Evolutionary conservation across 2,888 invertebrate species (phyloP).

Genomic region (Sesia apiformis): DNA sequence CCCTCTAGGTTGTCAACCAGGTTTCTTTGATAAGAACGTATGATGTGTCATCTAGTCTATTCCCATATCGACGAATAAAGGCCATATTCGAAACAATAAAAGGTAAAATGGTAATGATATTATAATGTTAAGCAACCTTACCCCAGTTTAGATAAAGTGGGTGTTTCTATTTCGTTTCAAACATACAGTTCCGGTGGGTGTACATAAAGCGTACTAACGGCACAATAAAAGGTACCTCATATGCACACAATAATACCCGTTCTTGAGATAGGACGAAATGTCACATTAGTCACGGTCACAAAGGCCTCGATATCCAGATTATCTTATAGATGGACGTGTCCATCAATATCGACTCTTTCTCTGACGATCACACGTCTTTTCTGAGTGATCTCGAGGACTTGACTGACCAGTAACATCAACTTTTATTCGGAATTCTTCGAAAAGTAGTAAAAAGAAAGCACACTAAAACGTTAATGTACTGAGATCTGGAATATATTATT

Average conservation of each 20-base stretch:
- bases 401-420: neutral
- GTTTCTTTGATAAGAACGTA: no score
- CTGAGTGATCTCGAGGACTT: conserved; percentile 1
- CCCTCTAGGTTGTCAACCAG: no score
- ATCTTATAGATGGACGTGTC: conserved; percentile 19
- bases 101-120: neutral
- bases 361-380: conserved; percentile 1
- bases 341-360: conserved; percentile 14
- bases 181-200: conserved; percentile 51
- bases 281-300: conserved; percentile 25
- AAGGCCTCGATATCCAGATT: conserved; percentile 16
- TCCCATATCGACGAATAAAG: no score
- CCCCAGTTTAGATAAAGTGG: conserved; percentile 40
- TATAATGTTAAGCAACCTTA: conserved; percentile 31
- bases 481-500: no score
- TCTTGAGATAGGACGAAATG: conserved; percentile 24
- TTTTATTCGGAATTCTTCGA: no score
- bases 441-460: no score
- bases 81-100: neutral
- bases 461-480: no score
- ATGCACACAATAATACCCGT: conserved; percentile 44
- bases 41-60: no score
- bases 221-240: conserved; percentile 36
- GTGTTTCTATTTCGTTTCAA: conserved; percentile 33
- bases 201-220: conserved; percentile 27